Percentiles rank a stretch among this genome's conserved stretches.
These are phyloP conservation scores for Atrina japonica DNA, from an alignment of 2,888 invertebrate genomes.

Conservation along the genomic window DNA sequence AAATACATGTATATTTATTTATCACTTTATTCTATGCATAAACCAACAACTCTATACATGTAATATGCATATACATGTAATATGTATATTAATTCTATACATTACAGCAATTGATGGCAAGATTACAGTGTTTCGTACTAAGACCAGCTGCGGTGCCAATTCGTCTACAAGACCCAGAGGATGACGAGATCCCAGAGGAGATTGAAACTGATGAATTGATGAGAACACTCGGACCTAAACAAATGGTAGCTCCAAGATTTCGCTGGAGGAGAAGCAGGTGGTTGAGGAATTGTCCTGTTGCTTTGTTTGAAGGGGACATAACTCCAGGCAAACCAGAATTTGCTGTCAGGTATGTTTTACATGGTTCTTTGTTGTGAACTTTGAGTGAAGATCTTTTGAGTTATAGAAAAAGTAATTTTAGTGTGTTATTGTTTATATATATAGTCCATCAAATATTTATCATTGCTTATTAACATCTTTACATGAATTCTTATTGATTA, in stretches of 20 bases:
- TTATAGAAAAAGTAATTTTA: no score
- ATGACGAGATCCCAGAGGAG: slow-evolving; percentile 78
- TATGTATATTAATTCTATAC: no score
- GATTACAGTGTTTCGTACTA: slow-evolving; percentile 76
- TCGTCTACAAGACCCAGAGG: slow-evolving; percentile 76
- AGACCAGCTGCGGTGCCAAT: slow-evolving; percentile 76
- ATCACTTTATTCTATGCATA: no score
- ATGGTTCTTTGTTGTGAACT: no score
- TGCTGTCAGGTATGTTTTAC: slow-evolving; percentile 79
- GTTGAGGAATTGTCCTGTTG: slow-evolving; percentile 79
- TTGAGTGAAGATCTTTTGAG: no score
- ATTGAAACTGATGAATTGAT: slow-evolving; percentile 79
- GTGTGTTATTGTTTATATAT: no score
- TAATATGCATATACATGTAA: no score
- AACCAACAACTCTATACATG: no score
- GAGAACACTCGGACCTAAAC: slow-evolving; percentile 72
- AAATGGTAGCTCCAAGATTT: slow-evolving; percentile 77
- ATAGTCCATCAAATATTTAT: no score
- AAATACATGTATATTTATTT: no score
- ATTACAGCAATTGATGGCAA: slow-evolving; percentile 77
- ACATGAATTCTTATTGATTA: no score
- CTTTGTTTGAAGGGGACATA: slow-evolving; percentile 78
- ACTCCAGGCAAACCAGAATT: slow-evolving; percentile 78
- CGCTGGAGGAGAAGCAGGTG: slow-evolving; percentile 78
- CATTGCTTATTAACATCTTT: no score